phyloP scores from a whole-genome alignment of 2,113 vertebrate species.

The Poicephalus gulielmi region DNA sequence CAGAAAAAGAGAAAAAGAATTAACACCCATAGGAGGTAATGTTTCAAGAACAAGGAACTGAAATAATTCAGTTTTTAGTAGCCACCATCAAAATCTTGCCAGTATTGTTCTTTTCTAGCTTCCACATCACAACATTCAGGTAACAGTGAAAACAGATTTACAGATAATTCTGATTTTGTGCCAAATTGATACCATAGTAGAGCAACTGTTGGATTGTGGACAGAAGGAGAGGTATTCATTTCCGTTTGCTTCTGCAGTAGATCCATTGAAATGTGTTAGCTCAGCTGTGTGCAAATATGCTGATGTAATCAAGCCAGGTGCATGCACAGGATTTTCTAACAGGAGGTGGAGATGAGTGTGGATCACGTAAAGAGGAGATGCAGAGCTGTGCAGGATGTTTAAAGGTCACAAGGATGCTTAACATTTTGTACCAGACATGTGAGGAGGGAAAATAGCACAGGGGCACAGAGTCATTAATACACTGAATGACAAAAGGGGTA shows the following conservation, averaged over 20 bases:
- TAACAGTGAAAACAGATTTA: neutral
- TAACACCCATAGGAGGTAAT: neutral
- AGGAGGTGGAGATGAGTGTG: conserved; percentile 33
- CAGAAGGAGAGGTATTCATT: conserved; percentile 32
- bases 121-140: neutral
- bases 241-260: conserved; percentile 36
- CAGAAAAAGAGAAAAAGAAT: neutral
- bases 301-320: conserved; percentile 65
- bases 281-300: conserved; percentile 42
- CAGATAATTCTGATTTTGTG: neutral
- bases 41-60: neutral
- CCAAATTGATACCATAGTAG: neutral
- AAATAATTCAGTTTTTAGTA: neutral
- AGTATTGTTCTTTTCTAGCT: neutral
- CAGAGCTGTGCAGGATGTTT: conserved; percentile 16
- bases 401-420: conserved; percentile 31
- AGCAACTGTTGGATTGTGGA: neutral
- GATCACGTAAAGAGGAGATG: neutral
- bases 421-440: neutral
- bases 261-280: conserved; percentile 38
- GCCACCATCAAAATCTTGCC: neutral
- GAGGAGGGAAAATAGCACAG: neutral
- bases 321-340: conserved; percentile 32
- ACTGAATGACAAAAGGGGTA: neutral
- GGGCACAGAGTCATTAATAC: neutral